Percentiles rank a stretch among this genome's conserved stretches.
Evolutionary conservation across 1,140 invertebrate species (phyloP).

Genomic region (Teleogryllus occipitalis): DNA sequence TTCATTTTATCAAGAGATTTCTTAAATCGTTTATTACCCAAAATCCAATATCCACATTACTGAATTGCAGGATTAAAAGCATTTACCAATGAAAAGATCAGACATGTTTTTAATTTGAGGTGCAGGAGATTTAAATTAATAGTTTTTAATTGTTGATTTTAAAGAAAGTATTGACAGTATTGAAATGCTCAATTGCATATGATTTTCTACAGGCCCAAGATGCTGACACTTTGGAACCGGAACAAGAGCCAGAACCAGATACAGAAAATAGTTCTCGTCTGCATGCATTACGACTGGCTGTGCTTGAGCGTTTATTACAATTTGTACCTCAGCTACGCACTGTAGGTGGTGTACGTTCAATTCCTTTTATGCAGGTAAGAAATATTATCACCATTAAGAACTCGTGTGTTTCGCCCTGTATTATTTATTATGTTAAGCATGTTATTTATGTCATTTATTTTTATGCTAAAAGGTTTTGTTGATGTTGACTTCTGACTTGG

Average conservation of each 20-base stretch:
- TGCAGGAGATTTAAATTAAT: too few relatives aligned
- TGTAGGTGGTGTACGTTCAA: constrained; percentile 68
- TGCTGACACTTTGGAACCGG: constrained; percentile 31
- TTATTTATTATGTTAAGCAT: not conserved
- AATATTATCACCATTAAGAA: not conserved
- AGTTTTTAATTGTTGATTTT: too few relatives aligned
- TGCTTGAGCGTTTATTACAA: constrained; percentile 56
- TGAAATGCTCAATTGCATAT: too few relatives aligned
- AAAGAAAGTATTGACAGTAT: too few relatives aligned
- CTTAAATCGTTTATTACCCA: too few relatives aligned
- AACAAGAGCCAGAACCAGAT: constrained; percentile 34
- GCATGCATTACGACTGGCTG: constrained; percentile 42
- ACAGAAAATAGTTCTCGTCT: constrained; percentile 37
- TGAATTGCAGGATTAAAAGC: too few relatives aligned
- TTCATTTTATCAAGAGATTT: too few relatives aligned
- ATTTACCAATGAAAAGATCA: too few relatives aligned
- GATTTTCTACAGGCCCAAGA: constrained; percentile 28
- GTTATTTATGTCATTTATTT: not conserved
- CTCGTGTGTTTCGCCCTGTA: not conserved
- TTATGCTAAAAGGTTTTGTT: constrained; percentile 57
- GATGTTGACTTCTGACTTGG: constrained; percentile 84
- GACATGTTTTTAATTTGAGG: too few relatives aligned
- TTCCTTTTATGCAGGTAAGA: constrained; percentile 79
- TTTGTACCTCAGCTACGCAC: constrained; percentile 51
- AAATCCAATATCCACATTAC: too few relatives aligned